phyloP scores from a whole-genome alignment of 2,888 invertebrate species.

The Perdita meconis region DNA sequence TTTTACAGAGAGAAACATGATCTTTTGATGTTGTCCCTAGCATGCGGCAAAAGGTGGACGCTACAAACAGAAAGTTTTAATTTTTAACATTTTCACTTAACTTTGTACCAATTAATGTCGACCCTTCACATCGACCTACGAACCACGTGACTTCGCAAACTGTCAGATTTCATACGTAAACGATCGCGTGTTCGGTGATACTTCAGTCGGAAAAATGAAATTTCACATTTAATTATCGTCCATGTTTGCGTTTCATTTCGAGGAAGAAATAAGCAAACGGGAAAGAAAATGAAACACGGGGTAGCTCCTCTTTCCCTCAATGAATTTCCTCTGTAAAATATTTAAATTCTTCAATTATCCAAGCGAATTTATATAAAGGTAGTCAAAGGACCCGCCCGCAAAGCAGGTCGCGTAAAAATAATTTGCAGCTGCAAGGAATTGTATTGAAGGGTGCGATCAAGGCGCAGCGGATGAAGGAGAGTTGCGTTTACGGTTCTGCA shows the following conservation, averaged over 20 bases:
- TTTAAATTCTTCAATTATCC: constrained; percentile 26
- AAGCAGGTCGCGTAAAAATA: constrained; percentile 34
- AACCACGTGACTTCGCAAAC: too few relatives aligned
- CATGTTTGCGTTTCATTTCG: too few relatives aligned
- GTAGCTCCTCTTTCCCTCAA: constrained; percentile 6
- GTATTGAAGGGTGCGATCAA: constrained; percentile 18
- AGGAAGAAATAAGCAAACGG: neutral
- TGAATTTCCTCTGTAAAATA: neutral
- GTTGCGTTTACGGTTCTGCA: neutral
- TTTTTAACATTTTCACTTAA: neutral
- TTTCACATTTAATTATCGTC: too few relatives aligned
- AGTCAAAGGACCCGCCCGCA: constrained; percentile 29
- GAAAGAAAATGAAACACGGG: neutral
- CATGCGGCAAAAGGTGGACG: neutral
- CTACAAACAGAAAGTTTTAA: constrained; percentile 1
- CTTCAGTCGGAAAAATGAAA: too few relatives aligned
- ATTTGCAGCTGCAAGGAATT: constrained; percentile 30
- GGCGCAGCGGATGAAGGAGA: neutral
- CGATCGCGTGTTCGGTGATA: too few relatives aligned
- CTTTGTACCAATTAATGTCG: neutral
- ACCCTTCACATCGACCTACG: too few relatives aligned
- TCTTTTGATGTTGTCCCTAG: neutral
- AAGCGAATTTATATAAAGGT: constrained; percentile 13
- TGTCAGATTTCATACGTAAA: too few relatives aligned
- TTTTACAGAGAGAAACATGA: neutral